Evolutionary conservation across 2,888 invertebrate species (phyloP).

Genomic region (Nezara viridula): DNA sequence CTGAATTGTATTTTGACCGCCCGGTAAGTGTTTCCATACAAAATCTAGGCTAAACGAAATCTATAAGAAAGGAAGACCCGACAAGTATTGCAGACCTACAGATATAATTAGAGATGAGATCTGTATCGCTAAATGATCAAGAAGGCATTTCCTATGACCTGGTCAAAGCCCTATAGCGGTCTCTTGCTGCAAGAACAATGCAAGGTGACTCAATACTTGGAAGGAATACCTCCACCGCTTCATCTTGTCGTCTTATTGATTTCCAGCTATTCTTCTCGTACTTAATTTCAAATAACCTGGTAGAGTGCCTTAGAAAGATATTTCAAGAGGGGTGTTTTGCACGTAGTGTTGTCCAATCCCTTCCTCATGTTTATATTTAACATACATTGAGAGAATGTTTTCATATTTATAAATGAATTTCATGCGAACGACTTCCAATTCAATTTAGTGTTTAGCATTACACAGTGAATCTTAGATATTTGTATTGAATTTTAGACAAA

Average conservation of each 20-base stretch:
- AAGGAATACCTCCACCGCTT: not conserved
- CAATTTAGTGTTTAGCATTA: too few species aligned
- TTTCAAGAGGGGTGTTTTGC: not conserved
- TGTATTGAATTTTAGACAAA: too few species aligned
- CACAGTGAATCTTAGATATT: too few species aligned
- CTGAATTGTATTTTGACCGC: too few species aligned
- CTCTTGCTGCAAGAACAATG: not conserved
- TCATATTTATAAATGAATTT: too few species aligned
- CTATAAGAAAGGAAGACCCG: not conserved
- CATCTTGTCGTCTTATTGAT: not conserved
- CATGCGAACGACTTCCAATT: too few species aligned
- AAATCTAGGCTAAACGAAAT: not conserved
- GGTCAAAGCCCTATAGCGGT: conserved; percentile 26
- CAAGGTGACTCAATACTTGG: conserved; percentile 7
- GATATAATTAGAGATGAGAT: conserved; percentile 30
- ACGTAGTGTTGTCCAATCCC: not conserved
- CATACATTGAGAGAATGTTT: too few species aligned
- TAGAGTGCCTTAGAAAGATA: not conserved
- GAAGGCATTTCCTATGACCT: conserved; percentile 9
- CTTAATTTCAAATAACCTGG: not conserved
- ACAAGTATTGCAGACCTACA: not conserved
- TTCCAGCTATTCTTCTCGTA: not conserved
- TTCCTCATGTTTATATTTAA: not conserved
- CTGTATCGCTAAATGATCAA: not conserved
- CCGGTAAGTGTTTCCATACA: not conserved